Percentiles rank a stretch among this genome's conserved stretches.
Evolutionary conservation across 2,113 vertebrate species (phyloP).

Genomic region (Setophaga kirtlandii): DNA sequence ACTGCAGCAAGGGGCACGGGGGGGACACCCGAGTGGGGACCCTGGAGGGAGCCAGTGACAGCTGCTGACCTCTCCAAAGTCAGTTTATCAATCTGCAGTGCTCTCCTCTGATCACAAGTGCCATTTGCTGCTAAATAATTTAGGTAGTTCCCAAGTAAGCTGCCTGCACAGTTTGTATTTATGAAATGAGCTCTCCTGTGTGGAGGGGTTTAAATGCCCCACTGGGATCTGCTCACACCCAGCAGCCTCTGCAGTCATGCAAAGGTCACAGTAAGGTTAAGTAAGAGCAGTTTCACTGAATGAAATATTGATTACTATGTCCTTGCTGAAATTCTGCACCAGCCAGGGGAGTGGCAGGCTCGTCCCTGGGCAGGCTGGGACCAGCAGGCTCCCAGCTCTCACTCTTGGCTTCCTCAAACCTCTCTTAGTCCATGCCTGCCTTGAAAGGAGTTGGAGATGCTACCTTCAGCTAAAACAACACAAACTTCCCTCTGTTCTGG

Average conservation of each 20-base stretch:
- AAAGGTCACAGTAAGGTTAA: constrained; percentile 37
- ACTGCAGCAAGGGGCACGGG: fast-evolving
- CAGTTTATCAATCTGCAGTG: background rate
- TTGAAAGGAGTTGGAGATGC: background rate
- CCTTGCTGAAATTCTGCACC: background rate
- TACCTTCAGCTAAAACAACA: background rate
- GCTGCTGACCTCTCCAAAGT: constrained; percentile 1
- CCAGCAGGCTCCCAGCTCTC: background rate
- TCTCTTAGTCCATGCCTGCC: background rate
- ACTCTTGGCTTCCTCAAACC: background rate
- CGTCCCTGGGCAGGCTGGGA: background rate
- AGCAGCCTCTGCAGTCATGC: background rate
- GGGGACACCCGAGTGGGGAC: background rate
- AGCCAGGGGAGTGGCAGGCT: background rate
- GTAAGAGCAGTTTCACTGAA: background rate
- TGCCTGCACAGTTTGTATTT: background rate
- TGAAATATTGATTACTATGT: background rate
- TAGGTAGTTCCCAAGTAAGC: background rate
- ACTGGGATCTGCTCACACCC: background rate
- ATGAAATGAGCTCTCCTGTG: background rate
- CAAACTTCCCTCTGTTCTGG: background rate
- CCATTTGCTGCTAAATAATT: background rate
- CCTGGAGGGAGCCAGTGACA: background rate
- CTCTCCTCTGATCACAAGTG: background rate
- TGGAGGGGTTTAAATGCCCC: background rate